phyloP scores from a whole-genome alignment of 2,888 invertebrate genomes.

The Agrochola litura region DNA sequence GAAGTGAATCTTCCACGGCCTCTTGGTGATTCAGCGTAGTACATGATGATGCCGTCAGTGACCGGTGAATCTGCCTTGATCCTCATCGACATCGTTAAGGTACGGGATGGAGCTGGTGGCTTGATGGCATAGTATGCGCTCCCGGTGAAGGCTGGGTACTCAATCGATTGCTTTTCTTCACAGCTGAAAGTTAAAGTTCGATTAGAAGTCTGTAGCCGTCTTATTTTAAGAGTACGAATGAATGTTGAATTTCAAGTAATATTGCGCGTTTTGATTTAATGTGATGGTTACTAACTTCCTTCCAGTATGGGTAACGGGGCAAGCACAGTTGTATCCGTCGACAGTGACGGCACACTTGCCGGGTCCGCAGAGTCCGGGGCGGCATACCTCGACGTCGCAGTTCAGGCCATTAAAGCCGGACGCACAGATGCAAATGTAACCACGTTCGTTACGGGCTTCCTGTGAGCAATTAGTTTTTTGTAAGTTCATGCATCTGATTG shows the following conservation, averaged over 20 bases:
- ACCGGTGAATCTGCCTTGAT: constrained; percentile 92
- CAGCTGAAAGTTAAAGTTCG: constrained; percentile 90
- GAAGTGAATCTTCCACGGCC: constrained; percentile 97
- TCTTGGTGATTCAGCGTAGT: constrained; percentile 95
- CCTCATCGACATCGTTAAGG: constrained; percentile 92
- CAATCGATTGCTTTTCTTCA: constrained; percentile 92
- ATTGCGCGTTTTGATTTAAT: not conserved
- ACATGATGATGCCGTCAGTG: constrained; percentile 95
- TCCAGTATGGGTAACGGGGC: constrained; percentile 95
- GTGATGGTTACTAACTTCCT: constrained; percentile 80
- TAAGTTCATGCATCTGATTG: not conserved
- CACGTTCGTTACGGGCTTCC: constrained; percentile 94
- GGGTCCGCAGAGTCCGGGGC: constrained; percentile 96
- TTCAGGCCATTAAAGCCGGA: constrained; percentile 94
- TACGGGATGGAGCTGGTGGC: constrained; percentile 92
- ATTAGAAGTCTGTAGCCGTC: constrained; percentile 1
- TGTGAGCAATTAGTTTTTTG: constrained; percentile 55
- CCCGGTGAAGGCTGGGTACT: constrained; percentile 95
- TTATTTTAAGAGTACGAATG: not conserved
- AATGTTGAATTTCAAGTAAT: not conserved
- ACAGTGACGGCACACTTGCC: constrained; percentile 94
- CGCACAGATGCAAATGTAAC: constrained; percentile 95
- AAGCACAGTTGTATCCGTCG: constrained; percentile 95
- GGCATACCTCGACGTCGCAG: constrained; percentile 96
- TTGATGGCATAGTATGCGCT: constrained; percentile 95